Evolutionary conservation across 1,140 invertebrate genomes (phyloP), one percentile per base, ranked within the genome.

Genomic region (Meloidogyne hapla): DNA sequence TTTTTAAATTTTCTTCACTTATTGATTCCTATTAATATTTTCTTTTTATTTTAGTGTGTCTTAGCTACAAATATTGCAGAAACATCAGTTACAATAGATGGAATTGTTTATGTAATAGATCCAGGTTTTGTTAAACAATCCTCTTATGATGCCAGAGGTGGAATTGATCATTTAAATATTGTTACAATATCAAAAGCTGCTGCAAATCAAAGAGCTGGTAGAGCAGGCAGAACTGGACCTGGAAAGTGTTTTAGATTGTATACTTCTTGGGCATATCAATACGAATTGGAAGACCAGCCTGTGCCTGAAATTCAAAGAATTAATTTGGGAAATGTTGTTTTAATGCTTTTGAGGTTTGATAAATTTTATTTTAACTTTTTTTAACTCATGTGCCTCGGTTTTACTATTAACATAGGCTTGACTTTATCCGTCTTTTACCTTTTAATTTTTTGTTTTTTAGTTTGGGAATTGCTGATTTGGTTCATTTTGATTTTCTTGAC

Each of bases 71-170:
- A 99, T 87, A 99, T 99, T 86, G 97, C 97, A 1, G 82, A 83
- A 90, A 99, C 97, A 23, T 98, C 96, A 5, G 89, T 99, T 12
- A 99, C 97, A 1, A 99, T 99, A 81, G 96, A 99, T 87, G 98
- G 98, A 82, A 99, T 99, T 79, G 93, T 94, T 68, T 99, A 96
- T 89, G 97, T 99, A 0, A 98, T 99, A 81, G 97, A 99, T 90
- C 95, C 96, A 21, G 97, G 81, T 4, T 99, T 98, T 89, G 95
- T 94, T 63, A 99, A 99, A 88, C 95, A 98, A 89, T 99, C 98
- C 87, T 96, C 96, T 88, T 99, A 97, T 86, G 98, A 99, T 90
- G 94, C 96, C 0, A 90, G 94, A 78, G 96, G 94, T 13, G 95
- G 96, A 21, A 98, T 99, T 94, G 96, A 99, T 87, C 96, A 94